A percentile compares a stretch with the other conserved stretches of the same genome.
phyloP scores from a whole-genome alignment of 2,888 invertebrate species.

The Lomographa bimaculata region DNA sequence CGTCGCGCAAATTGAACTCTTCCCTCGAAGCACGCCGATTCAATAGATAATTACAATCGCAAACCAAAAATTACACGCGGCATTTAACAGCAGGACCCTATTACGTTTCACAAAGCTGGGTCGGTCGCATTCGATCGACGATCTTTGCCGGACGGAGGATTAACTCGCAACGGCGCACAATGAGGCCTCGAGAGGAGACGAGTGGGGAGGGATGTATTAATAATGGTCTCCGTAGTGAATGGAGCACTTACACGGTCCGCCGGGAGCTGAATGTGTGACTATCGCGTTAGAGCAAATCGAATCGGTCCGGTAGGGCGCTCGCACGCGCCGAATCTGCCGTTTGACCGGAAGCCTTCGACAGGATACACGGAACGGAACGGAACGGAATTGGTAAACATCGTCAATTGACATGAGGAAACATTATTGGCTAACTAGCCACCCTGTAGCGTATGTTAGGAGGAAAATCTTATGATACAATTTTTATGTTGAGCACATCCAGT shows the following conservation, averaged over 20 bases:
- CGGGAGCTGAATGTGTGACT: constrained; percentile 79
- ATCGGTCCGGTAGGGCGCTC: constrained; percentile 66
- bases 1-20: constrained; percentile 78
- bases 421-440: constrained; percentile 32
- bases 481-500: too few species aligned
- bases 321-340: constrained; percentile 68
- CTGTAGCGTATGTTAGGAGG: constrained; percentile 16
- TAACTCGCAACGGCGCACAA: constrained; percentile 72
- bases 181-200: constrained; percentile 69
- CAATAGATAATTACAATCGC: constrained; percentile 80
- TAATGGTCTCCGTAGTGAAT: constrained; percentile 77
- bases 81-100: constrained; percentile 76
- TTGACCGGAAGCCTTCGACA: constrained; percentile 57
- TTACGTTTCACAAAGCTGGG: constrained; percentile 75
- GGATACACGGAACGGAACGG: constrained; percentile 46
- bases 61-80: constrained; percentile 81
- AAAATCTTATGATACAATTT: too few species aligned
- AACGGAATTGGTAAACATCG: constrained; percentile 43
- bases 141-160: constrained; percentile 77
- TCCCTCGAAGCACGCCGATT: constrained; percentile 67
- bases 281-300: constrained; percentile 79
- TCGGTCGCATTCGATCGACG: constrained; percentile 70
- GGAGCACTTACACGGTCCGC: constrained; percentile 79
- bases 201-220: constrained; percentile 75
- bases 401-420: constrained; percentile 38